Evolutionary conservation across 2,113 vertebrate genomes (phyloP).

Genomic region (Rattus rattus): DNA sequence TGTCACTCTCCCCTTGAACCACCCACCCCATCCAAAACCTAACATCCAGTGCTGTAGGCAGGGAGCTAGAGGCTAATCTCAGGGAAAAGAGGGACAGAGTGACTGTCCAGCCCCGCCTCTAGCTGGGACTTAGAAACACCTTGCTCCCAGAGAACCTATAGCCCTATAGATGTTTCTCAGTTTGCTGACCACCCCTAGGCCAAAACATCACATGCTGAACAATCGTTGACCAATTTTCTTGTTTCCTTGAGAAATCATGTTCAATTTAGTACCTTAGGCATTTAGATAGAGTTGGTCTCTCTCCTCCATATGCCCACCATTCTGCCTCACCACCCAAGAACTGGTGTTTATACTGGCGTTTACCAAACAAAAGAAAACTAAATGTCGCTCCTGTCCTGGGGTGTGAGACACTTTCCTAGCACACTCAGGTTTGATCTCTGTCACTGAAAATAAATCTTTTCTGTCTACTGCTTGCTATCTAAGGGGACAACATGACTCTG

Average conservation of each 20-base stretch:
- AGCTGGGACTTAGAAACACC: background rate
- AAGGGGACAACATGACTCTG: background rate
- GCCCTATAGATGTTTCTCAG: background rate
- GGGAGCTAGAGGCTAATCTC: background rate
- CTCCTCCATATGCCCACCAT: background rate
- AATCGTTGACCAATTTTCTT: background rate
- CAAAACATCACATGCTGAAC: background rate
- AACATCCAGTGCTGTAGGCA: background rate
- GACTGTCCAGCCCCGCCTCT: background rate
- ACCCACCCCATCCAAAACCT: background rate
- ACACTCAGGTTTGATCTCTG: background rate
- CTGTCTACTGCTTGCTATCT: background rate
- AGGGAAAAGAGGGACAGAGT: background rate
- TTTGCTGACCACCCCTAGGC: background rate
- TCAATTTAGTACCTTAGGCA: background rate
- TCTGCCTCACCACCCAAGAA: background rate
- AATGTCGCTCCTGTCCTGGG: constrained; percentile 96
- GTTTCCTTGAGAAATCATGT: background rate
- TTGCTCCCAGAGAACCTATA: background rate
- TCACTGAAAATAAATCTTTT: background rate
- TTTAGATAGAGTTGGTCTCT: background rate
- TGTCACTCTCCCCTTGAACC: background rate
- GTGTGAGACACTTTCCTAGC: constrained; percentile 90
- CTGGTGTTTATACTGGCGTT: no score
- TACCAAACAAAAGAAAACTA: background rate